Evolutionary conservation across 64 coral and sea anemone genomes (phyloP).

Genomic region (Stichodactyla mertensii): DNA sequence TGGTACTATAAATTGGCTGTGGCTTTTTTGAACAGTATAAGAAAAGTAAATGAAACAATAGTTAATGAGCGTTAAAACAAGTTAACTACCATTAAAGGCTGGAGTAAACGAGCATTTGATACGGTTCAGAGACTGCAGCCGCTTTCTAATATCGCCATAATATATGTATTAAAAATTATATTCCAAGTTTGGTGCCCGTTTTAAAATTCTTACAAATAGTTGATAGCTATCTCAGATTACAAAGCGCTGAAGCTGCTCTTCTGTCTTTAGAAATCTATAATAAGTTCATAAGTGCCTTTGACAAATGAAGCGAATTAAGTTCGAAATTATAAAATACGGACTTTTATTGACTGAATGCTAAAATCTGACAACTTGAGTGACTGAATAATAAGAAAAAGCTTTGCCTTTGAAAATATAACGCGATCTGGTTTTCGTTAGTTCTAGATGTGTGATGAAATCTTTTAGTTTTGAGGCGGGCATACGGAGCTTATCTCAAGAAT

Average conservation of each 20-base stretch:
- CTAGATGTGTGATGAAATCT: neutral
- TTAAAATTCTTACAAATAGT: neutral
- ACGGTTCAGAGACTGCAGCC: neutral
- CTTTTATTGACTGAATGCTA: neutral
- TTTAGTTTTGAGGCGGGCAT: neutral
- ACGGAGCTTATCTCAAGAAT: slow-evolving; percentile 4
- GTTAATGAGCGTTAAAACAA: neutral
- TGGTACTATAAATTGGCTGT: neutral
- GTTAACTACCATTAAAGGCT: slow-evolving; percentile 8
- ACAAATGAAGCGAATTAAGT: neutral
- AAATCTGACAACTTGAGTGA: neutral
- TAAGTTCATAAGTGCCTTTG: neutral
- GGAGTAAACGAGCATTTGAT: neutral
- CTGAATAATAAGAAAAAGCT: neutral
- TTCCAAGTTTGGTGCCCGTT: neutral
- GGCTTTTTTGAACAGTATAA: neutral
- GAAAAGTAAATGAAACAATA: neutral
- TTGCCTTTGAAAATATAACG: neutral
- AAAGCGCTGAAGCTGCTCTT: neutral
- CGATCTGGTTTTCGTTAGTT: neutral
- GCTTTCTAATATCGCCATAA: neutral
- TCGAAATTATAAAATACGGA: neutral
- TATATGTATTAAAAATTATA: neutral
- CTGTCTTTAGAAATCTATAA: neutral
- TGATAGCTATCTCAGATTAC: neutral